A percentile compares a stretch with the other conserved stretches of the same genome.
These are phyloP conservation scores for Sisor rabdophorus DNA, from an alignment of 2,113 vertebrate species.

Conservation along the genomic window DNA sequence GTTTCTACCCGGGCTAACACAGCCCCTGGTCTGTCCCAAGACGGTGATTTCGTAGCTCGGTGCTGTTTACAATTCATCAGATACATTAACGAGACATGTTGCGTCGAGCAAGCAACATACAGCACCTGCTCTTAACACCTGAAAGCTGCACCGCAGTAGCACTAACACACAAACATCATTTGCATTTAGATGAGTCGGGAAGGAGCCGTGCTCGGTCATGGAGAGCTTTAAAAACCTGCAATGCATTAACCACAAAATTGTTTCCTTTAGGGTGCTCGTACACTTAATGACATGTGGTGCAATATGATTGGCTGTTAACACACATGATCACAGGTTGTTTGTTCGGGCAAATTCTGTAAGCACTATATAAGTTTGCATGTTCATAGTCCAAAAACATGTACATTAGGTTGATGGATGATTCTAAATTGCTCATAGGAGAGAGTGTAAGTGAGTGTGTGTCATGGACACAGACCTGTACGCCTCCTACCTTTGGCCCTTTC, in stretches of 20 bases:
- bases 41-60: neutral
- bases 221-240: slow-evolving; percentile 37
- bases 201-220: slow-evolving; percentile 42
- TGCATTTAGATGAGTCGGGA: slow-evolving; percentile 58
- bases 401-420: no score
- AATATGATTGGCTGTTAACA: slow-evolving; percentile 53
- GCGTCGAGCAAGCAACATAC: neutral
- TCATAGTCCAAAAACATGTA: no score
- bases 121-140: slow-evolving; percentile 31
- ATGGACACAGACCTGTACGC: no score
- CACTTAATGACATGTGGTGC: slow-evolving; percentile 51
- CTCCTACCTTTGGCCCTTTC: no score
- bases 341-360: no score
- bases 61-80: slow-evolving; percentile 5
- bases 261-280: slow-evolving; percentile 45
- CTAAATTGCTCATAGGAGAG: no score
- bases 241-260: slow-evolving; percentile 52
- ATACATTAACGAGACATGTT: slow-evolving; percentile 12
- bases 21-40: neutral
- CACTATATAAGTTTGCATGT: no score
- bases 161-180: slow-evolving; percentile 51
- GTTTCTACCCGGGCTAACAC: neutral
- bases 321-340: neutral
- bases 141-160: slow-evolving; percentile 25
- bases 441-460: no score